Evolutionary conservation across 2,797 vertebrate species (phyloP).

Genomic region (Macropus fuliginosus): DNA sequence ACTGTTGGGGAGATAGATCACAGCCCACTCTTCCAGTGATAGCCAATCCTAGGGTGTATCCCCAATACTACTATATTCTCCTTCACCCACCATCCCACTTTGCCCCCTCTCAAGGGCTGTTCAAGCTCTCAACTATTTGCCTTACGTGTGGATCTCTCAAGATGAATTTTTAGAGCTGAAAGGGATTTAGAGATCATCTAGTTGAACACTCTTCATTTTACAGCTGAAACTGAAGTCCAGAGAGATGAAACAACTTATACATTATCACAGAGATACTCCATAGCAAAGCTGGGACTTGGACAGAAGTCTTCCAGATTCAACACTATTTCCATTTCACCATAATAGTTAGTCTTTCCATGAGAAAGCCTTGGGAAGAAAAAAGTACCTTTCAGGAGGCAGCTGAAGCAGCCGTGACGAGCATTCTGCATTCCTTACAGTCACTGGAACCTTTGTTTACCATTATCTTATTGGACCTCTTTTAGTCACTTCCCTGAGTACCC

Average conservation of each 20-base stretch:
- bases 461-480: background rate
- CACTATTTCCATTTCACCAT: background rate
- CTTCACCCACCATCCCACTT: background rate
- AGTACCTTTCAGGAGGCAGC: background rate
- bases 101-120: background rate
- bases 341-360: background rate
- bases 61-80: background rate
- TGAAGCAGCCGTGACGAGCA: background rate
- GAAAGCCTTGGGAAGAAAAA: background rate
- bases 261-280: background rate
- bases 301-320: background rate
- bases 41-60: background rate
- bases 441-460: background rate
- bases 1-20: background rate
- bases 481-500: background rate
- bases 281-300: background rate
- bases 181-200: background rate
- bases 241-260: background rate
- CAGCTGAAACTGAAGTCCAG: background rate
- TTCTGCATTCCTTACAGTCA: background rate
- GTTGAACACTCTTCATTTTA: background rate
- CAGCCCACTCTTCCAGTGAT: background rate
- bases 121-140: background rate
- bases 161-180: no score
- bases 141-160: background rate